Evolutionary conservation across 2,113 vertebrate species (phyloP).

Genomic region (Chaetura pelagica): DNA sequence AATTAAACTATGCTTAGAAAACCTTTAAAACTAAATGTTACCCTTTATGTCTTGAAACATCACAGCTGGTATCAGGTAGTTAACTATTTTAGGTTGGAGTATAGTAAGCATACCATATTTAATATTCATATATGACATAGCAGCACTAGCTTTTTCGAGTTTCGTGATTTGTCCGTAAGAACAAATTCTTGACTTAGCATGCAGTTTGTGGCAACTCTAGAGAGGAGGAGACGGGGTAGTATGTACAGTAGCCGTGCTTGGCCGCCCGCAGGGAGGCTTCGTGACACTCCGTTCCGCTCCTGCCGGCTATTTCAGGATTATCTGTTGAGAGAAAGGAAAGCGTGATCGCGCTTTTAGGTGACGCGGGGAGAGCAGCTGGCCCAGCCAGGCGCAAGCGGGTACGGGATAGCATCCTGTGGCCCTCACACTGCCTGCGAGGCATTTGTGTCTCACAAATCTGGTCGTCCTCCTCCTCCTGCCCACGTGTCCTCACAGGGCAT

Average conservation of each 20-base stretch:
- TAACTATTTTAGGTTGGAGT: constrained; percentile 88
- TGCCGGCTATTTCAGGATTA: constrained; percentile 95
- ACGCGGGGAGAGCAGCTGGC: not conserved
- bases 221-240: constrained; percentile 90
- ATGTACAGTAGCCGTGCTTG: constrained; percentile 97
- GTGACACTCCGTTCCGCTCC: constrained; percentile 87
- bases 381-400: not conserved
- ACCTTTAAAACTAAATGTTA: constrained; percentile 83
- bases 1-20: constrained; percentile 85
- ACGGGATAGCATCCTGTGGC: not conserved
- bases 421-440: not conserved
- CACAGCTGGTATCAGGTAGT: constrained; percentile 87
- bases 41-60: constrained; percentile 84
- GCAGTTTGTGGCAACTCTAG: constrained; percentile 98
- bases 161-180: constrained; percentile 85
- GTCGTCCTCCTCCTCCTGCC: not conserved
- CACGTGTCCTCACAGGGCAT: fast-evolving
- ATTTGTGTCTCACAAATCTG: not conserved
- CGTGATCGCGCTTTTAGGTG: not conserved
- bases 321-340: constrained; percentile 84
- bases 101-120: constrained; percentile 90
- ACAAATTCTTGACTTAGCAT: constrained; percentile 94
- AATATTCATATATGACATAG: constrained; percentile 87
- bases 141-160: constrained; percentile 86
- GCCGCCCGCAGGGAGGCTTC: constrained; percentile 90